Conservation (phyloP, 1,140 invertebrate species). For the Drepana arcuata region DNA sequence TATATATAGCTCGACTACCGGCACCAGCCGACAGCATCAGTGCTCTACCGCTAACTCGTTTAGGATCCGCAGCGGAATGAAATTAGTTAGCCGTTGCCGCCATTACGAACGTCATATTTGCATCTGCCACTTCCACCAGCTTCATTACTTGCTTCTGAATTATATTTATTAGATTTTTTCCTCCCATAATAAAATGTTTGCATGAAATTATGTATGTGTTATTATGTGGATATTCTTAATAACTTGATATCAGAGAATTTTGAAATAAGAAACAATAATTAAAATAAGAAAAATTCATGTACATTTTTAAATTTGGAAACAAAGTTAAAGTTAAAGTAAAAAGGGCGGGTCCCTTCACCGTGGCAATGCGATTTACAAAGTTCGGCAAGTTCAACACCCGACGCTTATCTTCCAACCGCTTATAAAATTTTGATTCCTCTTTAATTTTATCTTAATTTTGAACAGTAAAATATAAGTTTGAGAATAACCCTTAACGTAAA, state of each 20-base stretch:
- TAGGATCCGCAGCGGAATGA: slow-evolving; percentile 55
- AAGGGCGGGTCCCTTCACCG: no score
- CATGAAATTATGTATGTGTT: no score
- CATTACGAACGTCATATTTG: slow-evolving; percentile 65
- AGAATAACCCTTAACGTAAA: slow-evolving; percentile 26
- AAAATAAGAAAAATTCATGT: no score
- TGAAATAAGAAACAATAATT: no score
- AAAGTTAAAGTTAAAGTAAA: no score
- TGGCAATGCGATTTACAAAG: slow-evolving; percentile 23
- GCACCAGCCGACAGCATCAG: not conserved
- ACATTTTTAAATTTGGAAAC: no score
- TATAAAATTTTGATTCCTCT: slow-evolving; percentile 62
- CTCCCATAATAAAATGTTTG: no score
- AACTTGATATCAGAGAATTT: no score
- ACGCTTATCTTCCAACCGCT: slow-evolving; percentile 56
- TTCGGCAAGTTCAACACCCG: slow-evolving; percentile 54
- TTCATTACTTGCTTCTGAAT: slow-evolving; percentile 43
- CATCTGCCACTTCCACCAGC: slow-evolving; percentile 42
- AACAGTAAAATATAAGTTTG: slow-evolving; percentile 48
- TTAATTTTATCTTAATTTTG: slow-evolving; percentile 61
- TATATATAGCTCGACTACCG: no score
- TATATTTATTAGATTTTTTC: not conserved
- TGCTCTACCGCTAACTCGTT: slow-evolving; percentile 43
- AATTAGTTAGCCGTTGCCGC: slow-evolving; percentile 54
- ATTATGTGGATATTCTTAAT: no score